Conservation (phyloP, 2,797 vertebrate species). For the Smutsia gigantea region DNA sequence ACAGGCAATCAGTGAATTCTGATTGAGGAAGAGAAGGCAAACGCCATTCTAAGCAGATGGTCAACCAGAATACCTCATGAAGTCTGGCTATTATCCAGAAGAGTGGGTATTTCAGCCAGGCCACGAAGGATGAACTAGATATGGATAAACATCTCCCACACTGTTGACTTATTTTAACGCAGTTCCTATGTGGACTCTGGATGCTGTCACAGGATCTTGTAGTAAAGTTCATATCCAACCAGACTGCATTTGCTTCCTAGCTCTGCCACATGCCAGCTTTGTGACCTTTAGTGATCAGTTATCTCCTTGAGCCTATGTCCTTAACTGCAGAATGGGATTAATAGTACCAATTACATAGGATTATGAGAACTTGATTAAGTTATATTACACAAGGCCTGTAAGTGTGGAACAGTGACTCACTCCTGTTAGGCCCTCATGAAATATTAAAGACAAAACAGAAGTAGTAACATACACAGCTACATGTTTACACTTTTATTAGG, state of each 20-base stretch:
- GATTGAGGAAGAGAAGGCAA: not conserved
- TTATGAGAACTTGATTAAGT: not conserved
- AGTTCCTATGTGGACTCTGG: not conserved
- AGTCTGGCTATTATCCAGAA: not conserved
- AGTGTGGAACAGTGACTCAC: not conserved
- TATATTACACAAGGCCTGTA: not conserved
- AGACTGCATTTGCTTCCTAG: not conserved
- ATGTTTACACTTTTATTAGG: not conserved
- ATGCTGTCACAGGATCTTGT: too few relatives aligned
- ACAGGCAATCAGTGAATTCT: not conserved
- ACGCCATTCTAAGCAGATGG: not conserved
- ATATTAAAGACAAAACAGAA: not conserved
- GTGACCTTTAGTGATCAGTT: not conserved
- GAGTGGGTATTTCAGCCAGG: not conserved
- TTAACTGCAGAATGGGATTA: not conserved
- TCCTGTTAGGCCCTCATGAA: not conserved
- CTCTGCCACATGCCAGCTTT: not conserved
- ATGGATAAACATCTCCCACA: rapidly evolving
- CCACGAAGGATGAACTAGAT: not conserved
- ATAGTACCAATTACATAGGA: not conserved
- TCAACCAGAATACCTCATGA: not conserved
- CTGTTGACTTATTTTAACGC: not conserved
- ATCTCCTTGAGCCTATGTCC: not conserved
- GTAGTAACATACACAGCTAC: not conserved
- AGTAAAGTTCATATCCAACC: not conserved